A percentile compares a stretch with the other conserved stretches of the same genome.
Conservation (phyloP, 2,888 invertebrate species). For the Molanna angustata region DNA sequence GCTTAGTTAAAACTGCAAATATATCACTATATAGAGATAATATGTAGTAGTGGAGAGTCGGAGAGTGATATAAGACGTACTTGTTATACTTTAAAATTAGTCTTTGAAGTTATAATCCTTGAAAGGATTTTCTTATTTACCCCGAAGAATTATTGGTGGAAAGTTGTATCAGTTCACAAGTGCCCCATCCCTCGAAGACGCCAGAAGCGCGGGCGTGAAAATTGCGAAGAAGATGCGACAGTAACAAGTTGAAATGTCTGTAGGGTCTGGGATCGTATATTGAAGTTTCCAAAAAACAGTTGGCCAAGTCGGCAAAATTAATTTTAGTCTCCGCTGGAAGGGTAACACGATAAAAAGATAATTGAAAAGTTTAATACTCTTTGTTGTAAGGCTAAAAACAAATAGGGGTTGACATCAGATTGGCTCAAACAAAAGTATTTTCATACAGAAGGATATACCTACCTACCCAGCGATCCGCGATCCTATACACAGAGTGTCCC, state of each 20-base stretch:
- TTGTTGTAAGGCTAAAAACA: conserved; percentile 34
- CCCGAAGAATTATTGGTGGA: not conserved
- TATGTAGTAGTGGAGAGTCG: too few relatives aligned
- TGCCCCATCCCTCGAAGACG: too few relatives aligned
- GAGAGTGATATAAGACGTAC: too few relatives aligned
- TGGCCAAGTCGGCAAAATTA: conserved; percentile 55
- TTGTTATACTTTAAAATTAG: not conserved
- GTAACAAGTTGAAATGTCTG: conserved; percentile 33
- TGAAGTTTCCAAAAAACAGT: conserved; percentile 26
- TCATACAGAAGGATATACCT: conserved; percentile 16
- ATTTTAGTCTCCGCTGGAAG: conserved; percentile 40
- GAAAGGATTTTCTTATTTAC: conserved; percentile 8
- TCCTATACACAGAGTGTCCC: not conserved
- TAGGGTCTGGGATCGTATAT: conserved; percentile 13
- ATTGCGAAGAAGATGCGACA: conserved; percentile 24
- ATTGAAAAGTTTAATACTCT: conserved; percentile 52
- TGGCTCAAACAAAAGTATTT: conserved; percentile 32
- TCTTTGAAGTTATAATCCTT: conserved; percentile 4
- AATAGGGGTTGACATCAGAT: conserved; percentile 34
- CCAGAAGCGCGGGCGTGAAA: too few relatives aligned
- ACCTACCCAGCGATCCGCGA: not conserved
- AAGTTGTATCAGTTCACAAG: conserved; percentile 12
- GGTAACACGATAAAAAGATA: conserved; percentile 49
- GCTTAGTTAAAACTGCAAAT: too few relatives aligned
- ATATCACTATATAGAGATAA: too few relatives aligned